Conservation (phyloP, 1,140 invertebrate genomes). For the Aporrectodea caliginosa region DNA sequence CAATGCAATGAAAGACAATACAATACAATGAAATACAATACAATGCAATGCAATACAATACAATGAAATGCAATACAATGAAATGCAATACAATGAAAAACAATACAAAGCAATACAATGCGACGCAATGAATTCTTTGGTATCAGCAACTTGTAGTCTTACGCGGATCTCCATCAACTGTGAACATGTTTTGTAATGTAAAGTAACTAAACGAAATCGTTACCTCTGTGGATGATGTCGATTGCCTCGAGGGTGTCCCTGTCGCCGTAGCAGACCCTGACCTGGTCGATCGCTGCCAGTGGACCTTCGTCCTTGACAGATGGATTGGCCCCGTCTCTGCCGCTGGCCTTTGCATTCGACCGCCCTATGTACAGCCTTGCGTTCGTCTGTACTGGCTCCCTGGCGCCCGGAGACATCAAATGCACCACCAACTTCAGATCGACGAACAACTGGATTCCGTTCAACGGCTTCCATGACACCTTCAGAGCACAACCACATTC, state of each 20-base stretch:
- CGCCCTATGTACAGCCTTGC: neutral
- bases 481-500: too few species aligned
- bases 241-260: conserved; percentile 8
- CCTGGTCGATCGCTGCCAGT: neutral
- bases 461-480: conserved; percentile 48
- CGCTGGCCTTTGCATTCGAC: neutral
- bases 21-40: too few species aligned
- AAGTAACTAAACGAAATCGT: neutral
- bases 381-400: neutral
- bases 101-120: too few species aligned
- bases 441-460: conserved; percentile 46
- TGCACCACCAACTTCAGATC: conserved; percentile 40
- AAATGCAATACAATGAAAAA: too few species aligned
- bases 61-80: too few species aligned
- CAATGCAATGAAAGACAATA: too few species aligned
- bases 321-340: neutral
- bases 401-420: neutral
- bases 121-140: too few species aligned
- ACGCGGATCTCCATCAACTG: too few species aligned
- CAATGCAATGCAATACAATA: too few species aligned
- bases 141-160: too few species aligned
- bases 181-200: neutral
- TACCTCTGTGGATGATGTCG: conserved; percentile 26
- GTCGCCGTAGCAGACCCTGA: conserved; percentile 24
- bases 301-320: neutral